A percentile compares a stretch with the other conserved stretches of the same genome.
These are phyloP conservation scores for Prochilodus magdalenae DNA, from an alignment of 2,113 vertebrate genomes.

Conservation along the genomic window DNA sequence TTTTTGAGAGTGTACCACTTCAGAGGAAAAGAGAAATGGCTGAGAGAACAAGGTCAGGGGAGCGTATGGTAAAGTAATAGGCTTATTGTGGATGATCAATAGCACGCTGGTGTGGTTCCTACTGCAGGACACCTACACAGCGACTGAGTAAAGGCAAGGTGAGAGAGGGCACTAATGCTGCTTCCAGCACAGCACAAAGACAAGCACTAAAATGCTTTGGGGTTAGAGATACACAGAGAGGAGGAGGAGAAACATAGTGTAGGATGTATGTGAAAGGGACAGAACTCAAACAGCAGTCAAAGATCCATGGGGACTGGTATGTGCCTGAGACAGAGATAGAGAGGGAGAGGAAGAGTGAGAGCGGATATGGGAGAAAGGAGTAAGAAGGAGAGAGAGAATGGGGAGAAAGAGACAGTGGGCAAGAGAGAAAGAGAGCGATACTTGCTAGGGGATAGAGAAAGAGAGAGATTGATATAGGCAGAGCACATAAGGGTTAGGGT, in stretches of 20 bases:
- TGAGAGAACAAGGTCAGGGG: neutral
- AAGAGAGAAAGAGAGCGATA: neutral
- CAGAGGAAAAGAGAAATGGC: conserved; percentile 15
- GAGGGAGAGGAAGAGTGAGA: conserved; percentile 27
- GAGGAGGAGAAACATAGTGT: conserved; percentile 18
- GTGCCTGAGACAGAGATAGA: conserved; percentile 10
- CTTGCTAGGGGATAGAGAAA: conserved; percentile 22
- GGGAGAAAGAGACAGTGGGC: conserved; percentile 8
- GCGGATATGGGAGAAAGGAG: neutral
- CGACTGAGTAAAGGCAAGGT: conserved; percentile 25
- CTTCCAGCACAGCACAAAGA: conserved; percentile 17
- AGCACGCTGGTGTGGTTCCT: conserved; percentile 9
- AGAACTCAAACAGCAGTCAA: conserved; percentile 25
- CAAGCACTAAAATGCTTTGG: conserved; percentile 12
- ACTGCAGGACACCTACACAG: conserved; percentile 17
- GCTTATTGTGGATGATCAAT: conserved; percentile 41
- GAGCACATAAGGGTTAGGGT: neutral
- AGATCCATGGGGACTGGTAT: conserved; percentile 10
- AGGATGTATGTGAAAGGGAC: conserved; percentile 11
- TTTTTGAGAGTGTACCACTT: neutral
- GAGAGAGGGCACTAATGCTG: conserved; percentile 35
- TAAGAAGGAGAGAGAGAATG: conserved; percentile 6
- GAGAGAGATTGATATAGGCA: conserved; percentile 13
- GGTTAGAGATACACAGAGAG: conserved; percentile 18
- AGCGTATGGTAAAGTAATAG: conserved; percentile 12